phyloP scores from a whole-genome alignment of 2,113 vertebrate species.

The Chiloscyllium plagiosum region DNA sequence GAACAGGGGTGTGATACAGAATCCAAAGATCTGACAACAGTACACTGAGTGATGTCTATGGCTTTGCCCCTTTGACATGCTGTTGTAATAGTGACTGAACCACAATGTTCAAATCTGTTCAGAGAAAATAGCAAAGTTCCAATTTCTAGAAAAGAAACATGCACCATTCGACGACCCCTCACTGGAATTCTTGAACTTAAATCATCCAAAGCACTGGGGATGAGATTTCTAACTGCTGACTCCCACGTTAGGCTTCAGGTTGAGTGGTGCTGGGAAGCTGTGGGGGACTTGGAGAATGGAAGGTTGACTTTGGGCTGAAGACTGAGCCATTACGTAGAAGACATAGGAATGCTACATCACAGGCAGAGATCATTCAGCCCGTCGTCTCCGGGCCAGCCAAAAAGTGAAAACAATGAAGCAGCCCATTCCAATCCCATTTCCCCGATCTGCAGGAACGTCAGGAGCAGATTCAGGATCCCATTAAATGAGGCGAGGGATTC shows the following conservation, averaged over 20 bases:
- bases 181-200: not conserved
- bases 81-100: not conserved
- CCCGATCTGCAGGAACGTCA: too few relatives aligned
- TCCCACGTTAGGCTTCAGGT: not conserved
- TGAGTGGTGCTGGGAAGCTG: too few relatives aligned
- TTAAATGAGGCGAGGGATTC: too few relatives aligned
- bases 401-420: too few relatives aligned
- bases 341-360: too few relatives aligned
- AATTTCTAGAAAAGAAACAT: not conserved
- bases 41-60: not conserved
- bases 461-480: too few relatives aligned
- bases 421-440: too few relatives aligned
- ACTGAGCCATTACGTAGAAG: not conserved
- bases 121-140: not conserved
- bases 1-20: not conserved
- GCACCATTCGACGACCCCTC: not conserved
- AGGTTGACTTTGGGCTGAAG: not conserved
- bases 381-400: too few relatives aligned
- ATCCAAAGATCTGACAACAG: conserved; percentile 10
- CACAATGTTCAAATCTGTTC: not conserved
- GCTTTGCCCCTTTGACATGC: not conserved
- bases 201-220: not conserved
- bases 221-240: not conserved
- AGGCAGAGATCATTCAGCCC: too few relatives aligned
- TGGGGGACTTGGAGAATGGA: not conserved